Conservation (phyloP, 2,888 invertebrate species). For the Diarsia rubi region DNA sequence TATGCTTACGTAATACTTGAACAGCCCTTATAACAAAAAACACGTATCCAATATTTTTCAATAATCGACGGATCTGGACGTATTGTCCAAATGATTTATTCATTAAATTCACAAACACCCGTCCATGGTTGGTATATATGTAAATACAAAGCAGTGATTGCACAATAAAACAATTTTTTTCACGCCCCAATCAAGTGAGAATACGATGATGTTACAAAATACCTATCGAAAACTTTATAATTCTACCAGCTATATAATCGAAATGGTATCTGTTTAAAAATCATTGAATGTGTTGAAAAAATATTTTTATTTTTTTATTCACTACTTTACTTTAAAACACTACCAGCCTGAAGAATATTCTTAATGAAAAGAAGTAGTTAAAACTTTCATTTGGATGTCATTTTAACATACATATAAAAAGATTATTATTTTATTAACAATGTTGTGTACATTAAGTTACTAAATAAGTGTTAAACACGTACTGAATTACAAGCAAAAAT, state of each 20-base stretch:
- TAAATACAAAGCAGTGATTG: background rate
- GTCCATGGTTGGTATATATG: background rate
- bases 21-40: no score
- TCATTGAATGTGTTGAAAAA: background rate
- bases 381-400: background rate
- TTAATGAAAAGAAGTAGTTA: background rate
- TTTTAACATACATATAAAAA: background rate
- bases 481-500: conserved; percentile 5
- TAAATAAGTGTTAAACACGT: background rate
- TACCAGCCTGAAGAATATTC: background rate
- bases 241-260: background rate
- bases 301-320: background rate
- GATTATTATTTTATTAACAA: background rate
- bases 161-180: background rate
- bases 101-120: background rate
- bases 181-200: background rate
- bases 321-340: background rate
- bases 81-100: no score
- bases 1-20: no score
- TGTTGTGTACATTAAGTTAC: background rate
- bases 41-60: no score
- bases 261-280: background rate
- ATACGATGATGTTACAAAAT: background rate
- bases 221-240: background rate
- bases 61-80: no score